A percentile compares a stretch with the other conserved stretches of the same genome.
Evolutionary conservation across 2,888 invertebrate genomes (phyloP).

Genomic region (Eupeodes luniger): DNA sequence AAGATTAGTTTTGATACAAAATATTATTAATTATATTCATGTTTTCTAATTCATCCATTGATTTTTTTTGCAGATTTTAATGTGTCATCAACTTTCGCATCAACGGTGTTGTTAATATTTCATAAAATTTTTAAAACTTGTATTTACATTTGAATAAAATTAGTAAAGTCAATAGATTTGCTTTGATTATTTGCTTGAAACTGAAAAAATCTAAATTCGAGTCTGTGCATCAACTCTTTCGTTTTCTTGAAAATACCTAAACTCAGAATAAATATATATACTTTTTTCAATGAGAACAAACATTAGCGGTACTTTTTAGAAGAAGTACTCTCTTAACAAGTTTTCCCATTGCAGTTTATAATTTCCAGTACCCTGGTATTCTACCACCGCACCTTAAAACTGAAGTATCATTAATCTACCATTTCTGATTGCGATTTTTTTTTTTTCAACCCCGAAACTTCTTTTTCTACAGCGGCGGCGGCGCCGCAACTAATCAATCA

Average conservation of each 20-base stretch:
- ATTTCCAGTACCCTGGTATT: conserved; percentile 20
- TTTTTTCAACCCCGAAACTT: conserved; percentile 1
- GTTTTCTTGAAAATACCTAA: not conserved
- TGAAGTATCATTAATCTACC: conserved; percentile 55
- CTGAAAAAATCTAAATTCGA: not conserved
- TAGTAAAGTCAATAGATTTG: no score
- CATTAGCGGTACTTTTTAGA: not conserved
- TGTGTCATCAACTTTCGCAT: no score
- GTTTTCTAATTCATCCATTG: no score
- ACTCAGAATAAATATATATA: not conserved
- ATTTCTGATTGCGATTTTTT: conserved; percentile 26
- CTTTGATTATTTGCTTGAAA: no score
- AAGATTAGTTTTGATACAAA: no score
- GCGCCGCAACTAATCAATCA: conserved; percentile 63
- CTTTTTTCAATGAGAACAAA: not conserved
- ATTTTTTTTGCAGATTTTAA: no score
- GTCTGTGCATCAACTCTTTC: conserved; percentile 16
- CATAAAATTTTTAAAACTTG: no score
- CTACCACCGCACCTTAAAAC: conserved; percentile 36
- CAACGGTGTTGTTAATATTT: no score
- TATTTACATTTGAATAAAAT: no score
- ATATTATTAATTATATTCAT: no score
- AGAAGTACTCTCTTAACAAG: not conserved
- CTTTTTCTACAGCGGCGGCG: conserved; percentile 27
- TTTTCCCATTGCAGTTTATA: conserved; percentile 16